A percentile compares a stretch with the other conserved stretches of the same genome.
Conservation (phyloP, 2,888 invertebrate genomes). For the Leptinotarsa tumamoca region DNA sequence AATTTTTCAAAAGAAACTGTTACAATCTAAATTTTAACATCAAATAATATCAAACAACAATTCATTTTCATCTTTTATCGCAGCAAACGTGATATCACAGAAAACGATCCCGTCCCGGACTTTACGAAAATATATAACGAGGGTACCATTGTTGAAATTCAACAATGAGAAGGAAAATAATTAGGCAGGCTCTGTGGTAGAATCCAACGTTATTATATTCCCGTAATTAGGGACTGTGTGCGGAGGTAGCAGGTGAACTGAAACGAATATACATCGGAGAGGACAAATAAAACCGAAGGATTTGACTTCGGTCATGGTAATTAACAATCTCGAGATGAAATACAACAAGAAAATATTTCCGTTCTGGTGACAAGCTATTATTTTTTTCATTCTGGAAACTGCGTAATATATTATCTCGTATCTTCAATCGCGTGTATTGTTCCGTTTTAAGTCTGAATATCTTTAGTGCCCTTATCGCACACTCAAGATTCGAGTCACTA, state of each 20-base stretch:
- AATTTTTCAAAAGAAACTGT: not conserved
- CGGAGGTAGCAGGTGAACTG: constrained; percentile 10
- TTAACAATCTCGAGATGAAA: not conserved
- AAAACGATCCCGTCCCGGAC: constrained; percentile 13
- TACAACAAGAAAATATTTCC: not conserved
- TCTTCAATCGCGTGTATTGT: too few relatives aligned
- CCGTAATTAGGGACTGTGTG: constrained; percentile 1
- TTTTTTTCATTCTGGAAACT: too few relatives aligned
- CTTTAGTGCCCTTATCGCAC: too few relatives aligned
- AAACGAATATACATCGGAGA: not conserved
- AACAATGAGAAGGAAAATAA: constrained; percentile 17
- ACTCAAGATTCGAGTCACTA: too few relatives aligned
- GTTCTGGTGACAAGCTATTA: too few relatives aligned
- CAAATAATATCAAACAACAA: constrained; percentile 6
- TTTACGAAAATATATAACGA: constrained; percentile 17
- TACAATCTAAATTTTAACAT: not conserved
- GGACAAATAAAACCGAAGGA: not conserved
- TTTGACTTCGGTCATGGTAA: not conserved
- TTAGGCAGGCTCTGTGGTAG: constrained; percentile 18
- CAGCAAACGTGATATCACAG: not conserved
- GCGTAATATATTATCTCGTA: too few relatives aligned
- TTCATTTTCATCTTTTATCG: not conserved
- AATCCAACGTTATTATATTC: constrained; percentile 10
- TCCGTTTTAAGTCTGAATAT: too few relatives aligned
- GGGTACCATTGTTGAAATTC: constrained; percentile 14